Evolutionary conservation across 2,113 vertebrate genomes (phyloP).

Genomic region (pig (Sus scrofa)): T2T-Sscrofa CM000824.6:136999501-137000000

Average conservation of each 20-base stretch:
- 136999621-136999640: background rate
- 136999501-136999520: background rate
- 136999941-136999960: background rate
- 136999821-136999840: constrained; percentile 17
- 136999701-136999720: constrained; percentile 21
- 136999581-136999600: background rate
- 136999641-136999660: background rate
- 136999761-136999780: constrained; percentile 1
- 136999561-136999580: background rate
- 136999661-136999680: background rate
- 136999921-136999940: constrained; percentile 18
- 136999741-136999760: constrained; percentile 32
- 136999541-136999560: background rate
- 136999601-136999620: background rate
- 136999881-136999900: background rate
- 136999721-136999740: background rate
- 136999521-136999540: background rate
- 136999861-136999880: background rate
- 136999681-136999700: background rate
- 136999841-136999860: background rate
- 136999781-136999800: background rate
- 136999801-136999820: background rate
- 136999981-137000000: constrained; percentile 33
- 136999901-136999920: constrained; percentile 19
- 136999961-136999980: background rate